Conservation (phyloP, 2,797 vertebrate genomes). For the Ctenosaura bakeri region DNA sequence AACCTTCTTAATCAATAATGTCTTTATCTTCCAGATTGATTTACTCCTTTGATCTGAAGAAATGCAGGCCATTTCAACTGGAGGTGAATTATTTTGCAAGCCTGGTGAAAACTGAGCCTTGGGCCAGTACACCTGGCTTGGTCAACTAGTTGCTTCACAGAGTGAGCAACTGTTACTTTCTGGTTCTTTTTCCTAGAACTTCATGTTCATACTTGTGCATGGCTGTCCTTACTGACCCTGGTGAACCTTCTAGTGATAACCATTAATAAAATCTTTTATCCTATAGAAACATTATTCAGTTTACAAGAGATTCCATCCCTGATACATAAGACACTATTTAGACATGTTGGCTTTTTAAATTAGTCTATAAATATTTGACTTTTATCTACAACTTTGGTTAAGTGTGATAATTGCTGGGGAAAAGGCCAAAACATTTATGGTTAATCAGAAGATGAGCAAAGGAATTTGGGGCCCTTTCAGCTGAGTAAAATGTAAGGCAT, state of each 20-base stretch:
- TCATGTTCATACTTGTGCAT: neutral
- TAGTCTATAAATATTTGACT: conserved; percentile 81
- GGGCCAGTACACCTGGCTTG: neutral
- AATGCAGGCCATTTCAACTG: neutral
- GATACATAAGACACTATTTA: conserved; percentile 64
- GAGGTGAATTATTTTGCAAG: neutral
- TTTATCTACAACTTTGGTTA: conserved; percentile 76
- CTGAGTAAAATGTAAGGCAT: conserved; percentile 81
- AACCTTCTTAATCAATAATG: neutral
- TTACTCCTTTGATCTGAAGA: neutral
- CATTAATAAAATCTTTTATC: neutral
- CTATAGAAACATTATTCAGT: conserved; percentile 41
- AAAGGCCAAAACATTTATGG: conserved; percentile 81
- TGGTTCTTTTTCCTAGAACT: neutral
- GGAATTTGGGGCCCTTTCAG: conserved; percentile 77
- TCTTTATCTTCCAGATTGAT: neutral
- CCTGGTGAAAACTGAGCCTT: neutral
- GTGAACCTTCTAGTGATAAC: neutral
- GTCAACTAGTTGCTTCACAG: neutral
- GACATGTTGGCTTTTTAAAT: conserved; percentile 78
- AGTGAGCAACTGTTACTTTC: neutral
- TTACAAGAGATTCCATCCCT: conserved; percentile 46
- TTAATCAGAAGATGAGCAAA: conserved; percentile 79
- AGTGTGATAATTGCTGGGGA: conserved; percentile 79
- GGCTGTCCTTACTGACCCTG: neutral